Evolutionary conservation across 2,888 invertebrate genomes (phyloP).

Genomic region (Vanessa cardui): DNA sequence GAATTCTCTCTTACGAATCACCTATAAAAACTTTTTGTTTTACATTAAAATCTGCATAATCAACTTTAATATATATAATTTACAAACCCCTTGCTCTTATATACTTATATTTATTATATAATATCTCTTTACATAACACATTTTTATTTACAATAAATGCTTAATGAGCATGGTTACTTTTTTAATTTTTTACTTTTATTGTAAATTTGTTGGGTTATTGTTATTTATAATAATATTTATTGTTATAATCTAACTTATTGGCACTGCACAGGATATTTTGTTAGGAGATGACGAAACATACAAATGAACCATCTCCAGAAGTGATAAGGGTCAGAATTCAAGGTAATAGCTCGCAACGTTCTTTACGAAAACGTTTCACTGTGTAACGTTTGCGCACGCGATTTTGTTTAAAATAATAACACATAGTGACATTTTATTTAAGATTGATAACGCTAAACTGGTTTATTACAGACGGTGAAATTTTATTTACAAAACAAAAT

Average conservation of each 20-base stretch:
- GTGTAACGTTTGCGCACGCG: too few species aligned
- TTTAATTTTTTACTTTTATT: background rate
- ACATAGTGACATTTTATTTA: too few species aligned
- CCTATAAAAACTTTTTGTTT: background rate
- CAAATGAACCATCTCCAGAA: background rate
- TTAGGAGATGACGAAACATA: conserved; percentile 4
- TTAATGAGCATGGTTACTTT: conserved; percentile 6
- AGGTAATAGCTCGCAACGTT: too few species aligned
- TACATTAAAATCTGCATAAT: conserved; percentile 4
- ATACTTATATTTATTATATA: conserved; percentile 3
- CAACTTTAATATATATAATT: conserved; percentile 6
- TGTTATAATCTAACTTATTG: conserved; percentile 39
- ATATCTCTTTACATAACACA: background rate
- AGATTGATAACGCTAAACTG: too few species aligned
- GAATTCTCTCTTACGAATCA: background rate
- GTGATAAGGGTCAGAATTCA: too few species aligned
- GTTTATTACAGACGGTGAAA: too few species aligned
- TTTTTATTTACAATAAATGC: conserved; percentile 47
- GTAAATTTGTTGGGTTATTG: background rate
- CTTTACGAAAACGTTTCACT: too few species aligned
- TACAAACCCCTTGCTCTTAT: background rate
- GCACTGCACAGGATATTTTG: conserved; percentile 45
- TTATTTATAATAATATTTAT: background rate
- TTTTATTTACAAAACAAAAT: too few species aligned
- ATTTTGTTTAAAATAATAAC: too few species aligned